These are phyloP conservation scores for Umimayanthus chanpuru DNA, from an alignment of 92 coral and sea anemone species.

Conservation along the genomic window DNA sequence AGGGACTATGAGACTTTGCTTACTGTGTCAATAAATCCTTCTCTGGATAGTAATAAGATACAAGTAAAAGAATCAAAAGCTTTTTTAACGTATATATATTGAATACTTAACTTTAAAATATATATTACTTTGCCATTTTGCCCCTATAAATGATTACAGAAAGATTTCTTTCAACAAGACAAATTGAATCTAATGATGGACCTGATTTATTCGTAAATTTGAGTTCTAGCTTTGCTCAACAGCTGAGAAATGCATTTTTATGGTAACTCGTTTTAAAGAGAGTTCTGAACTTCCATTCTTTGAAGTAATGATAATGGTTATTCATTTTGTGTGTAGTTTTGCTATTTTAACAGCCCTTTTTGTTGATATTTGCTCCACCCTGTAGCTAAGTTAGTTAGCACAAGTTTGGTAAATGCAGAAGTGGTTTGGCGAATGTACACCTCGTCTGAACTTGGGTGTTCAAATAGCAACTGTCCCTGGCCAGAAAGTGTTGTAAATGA, in stretches of 20 bases:
- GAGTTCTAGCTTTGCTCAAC: slow-evolving; percentile 41
- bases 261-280: slow-evolving; percentile 51
- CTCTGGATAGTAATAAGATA: too few species aligned
- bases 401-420: slow-evolving; percentile 53
- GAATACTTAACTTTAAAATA: too few species aligned
- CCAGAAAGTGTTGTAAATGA: slow-evolving; percentile 32
- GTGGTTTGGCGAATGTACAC: slow-evolving; percentile 51
- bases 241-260: slow-evolving; percentile 43
- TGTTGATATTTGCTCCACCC: slow-evolving; percentile 63
- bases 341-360: slow-evolving; percentile 49
- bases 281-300: not conserved
- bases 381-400: slow-evolving; percentile 68
- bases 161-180: too few species aligned
- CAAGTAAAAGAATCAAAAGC: too few species aligned
- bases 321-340: not conserved
- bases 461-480: slow-evolving; percentile 36
- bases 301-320: not conserved
- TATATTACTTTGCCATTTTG: too few species aligned
- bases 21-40: too few species aligned
- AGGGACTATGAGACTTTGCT: too few species aligned
- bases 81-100: too few species aligned
- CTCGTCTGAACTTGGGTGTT: slow-evolving; percentile 46
- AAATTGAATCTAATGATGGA: too few species aligned
- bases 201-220: too few species aligned
- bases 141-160: too few species aligned